Percentiles rank a stretch among this genome's conserved stretches.
Conservation (phyloP, 2,113 vertebrate species). For the Buteo buteo region DNA sequence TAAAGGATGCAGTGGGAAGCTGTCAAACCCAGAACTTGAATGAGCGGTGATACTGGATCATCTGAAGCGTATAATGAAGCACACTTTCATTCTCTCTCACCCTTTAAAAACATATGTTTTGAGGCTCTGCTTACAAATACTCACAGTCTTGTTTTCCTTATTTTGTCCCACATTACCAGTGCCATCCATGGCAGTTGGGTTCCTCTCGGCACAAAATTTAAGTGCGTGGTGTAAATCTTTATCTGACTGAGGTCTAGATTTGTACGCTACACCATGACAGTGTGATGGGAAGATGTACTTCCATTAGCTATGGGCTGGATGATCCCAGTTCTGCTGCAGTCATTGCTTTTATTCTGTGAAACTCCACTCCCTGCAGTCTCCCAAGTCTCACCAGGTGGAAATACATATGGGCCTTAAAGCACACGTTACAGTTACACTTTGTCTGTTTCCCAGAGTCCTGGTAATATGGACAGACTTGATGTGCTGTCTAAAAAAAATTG, state of each 20-base stretch:
- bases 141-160: not conserved
- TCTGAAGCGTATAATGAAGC: not conserved
- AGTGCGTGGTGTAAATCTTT: not conserved
- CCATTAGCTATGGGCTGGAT: not conserved
- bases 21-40: conserved; percentile 24
- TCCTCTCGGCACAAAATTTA: not conserved
- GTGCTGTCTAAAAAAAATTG: not conserved
- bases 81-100: not conserved
- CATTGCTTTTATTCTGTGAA: not conserved
- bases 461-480: not conserved
- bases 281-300: not conserved
- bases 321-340: not conserved
- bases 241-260: not conserved
- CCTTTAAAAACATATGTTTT: not conserved
- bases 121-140: not conserved
- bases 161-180: not conserved
- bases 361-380: not conserved
- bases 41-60: not conserved
- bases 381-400: not conserved
- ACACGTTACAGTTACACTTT: not conserved
- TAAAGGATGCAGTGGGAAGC: conserved; percentile 43
- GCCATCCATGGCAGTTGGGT: not conserved
- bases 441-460: not conserved
- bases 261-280: not conserved
- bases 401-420: not conserved